Conservation (phyloP, 2,797 vertebrate species). For the Silurus lanzhouensis region DNA sequence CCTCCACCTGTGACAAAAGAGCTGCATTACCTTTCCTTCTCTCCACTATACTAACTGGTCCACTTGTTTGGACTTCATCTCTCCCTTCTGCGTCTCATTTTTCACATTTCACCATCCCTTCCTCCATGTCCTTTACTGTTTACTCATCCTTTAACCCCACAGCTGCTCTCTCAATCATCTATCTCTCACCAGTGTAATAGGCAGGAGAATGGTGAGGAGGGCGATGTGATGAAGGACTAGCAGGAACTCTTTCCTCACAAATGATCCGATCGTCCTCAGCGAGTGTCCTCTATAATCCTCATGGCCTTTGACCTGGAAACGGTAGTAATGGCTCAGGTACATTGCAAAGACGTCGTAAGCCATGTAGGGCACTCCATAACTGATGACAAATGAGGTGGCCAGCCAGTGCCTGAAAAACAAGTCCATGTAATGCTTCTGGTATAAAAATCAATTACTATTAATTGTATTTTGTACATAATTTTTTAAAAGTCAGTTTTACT, state of each 20-base stretch:
- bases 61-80: slow-evolving; percentile 1
- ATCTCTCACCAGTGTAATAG: slow-evolving; percentile 85
- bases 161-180: background rate
- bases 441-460: background rate
- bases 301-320: slow-evolving; percentile 77
- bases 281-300: slow-evolving; percentile 78
- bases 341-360: slow-evolving; percentile 92
- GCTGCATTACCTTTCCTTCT: slow-evolving; percentile 1
- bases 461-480: background rate
- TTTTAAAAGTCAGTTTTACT: too few relatives aligned
- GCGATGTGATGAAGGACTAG: slow-evolving; percentile 92
- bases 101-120: slow-evolving; percentile 19
- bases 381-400: slow-evolving; percentile 85
- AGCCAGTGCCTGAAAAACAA: slow-evolving; percentile 86
- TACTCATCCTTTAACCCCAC: background rate
- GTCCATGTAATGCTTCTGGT: background rate
- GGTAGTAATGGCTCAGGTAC: slow-evolving; percentile 95
- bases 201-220: slow-evolving; percentile 88
- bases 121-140: background rate
- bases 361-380: slow-evolving; percentile 94
- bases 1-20: slow-evolving; percentile 19
- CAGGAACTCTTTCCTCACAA: slow-evolving; percentile 86
- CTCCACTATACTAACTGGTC: slow-evolving; percentile 7
- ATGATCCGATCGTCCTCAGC: slow-evolving; percentile 77
- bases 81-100: background rate